A percentile compares a stretch with the other conserved stretches of the same genome.
These are phyloP conservation scores for Oopsacas minuta DNA, from an alignment of 37 sponge, comb jelly and placozoan species.

Conservation along the genomic window DNA sequence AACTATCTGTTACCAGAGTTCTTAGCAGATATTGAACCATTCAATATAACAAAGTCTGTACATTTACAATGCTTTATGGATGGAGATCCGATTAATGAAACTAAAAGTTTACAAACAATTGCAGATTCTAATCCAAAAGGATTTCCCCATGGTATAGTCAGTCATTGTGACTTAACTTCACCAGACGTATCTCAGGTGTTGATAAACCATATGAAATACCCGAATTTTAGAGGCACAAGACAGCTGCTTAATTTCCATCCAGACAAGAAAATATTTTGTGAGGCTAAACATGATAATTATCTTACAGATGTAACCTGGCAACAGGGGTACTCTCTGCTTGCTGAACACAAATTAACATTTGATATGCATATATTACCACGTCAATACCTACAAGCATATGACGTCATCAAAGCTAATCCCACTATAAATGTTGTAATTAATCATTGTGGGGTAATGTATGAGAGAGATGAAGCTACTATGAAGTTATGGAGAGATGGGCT, in stretches of 20 bases:
- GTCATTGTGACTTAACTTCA: constrained; percentile 33
- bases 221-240: constrained; percentile 52
- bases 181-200: constrained; percentile 34
- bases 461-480: constrained; percentile 48
- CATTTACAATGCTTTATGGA: constrained; percentile 52
- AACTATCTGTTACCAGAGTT: constrained; percentile 40
- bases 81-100: constrained; percentile 73
- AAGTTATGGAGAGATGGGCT: constrained; percentile 65
- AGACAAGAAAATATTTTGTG: constrained; percentile 23
- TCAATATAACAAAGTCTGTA: constrained; percentile 53
- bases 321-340: constrained; percentile 47
- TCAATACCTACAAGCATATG: constrained; percentile 34
- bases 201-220: constrained; percentile 35
- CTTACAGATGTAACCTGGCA: constrained; percentile 59
- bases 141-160: constrained; percentile 46
- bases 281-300: constrained; percentile 44
- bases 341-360: constrained; percentile 56
- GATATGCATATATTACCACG: constrained; percentile 52
- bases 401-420: constrained; percentile 42
- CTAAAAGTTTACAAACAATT: constrained; percentile 44
- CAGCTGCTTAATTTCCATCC: constrained; percentile 70
- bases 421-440: constrained; percentile 58
- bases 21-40: constrained; percentile 28
- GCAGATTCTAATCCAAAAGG: constrained; percentile 28
- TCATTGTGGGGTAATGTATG: constrained; percentile 67